Base-by-base conservation (phyloP, 2,888 invertebrate genomes). In the Nemoura dubitans region DNA sequence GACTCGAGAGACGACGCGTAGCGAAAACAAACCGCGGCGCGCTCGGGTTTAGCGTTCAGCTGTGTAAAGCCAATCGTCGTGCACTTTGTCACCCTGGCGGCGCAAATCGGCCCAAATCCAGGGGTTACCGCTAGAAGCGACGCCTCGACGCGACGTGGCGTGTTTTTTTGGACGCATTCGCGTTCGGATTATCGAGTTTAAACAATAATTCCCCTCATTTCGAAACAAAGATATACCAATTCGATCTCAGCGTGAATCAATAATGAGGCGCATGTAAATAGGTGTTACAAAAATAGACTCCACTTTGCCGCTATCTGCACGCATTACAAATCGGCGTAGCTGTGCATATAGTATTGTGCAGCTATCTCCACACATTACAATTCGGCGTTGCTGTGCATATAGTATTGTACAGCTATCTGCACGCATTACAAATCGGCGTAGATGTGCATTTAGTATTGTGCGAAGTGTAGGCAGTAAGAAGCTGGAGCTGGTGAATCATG, bases 151-250 rank as follows among this genome's bases (percentile, higher is more conserved):
- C 59, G 14, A 10, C 21, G 59, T 59, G 16, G 59, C 21, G 10
- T 59, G 21, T 36, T 36, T 36, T 36, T 36, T 36, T 10, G 36
- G 10, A 10, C 36, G 21, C 59, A 21, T 10, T 59, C 59, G 16
- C 3, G 59, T 36, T 36, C 59, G 59, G 59, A 3, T 59, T 59
- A 21, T 59, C 59, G 21, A 59, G 59, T 59, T 21, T 7, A 21
- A 59, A 59, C 59, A 59, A 59, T 59, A 7, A 59, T 2, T 59
- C 2, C 59, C 59, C 59, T 59, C 16, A 21, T 21, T 59, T 59
- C 59, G 59, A 59, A 59, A 59, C 59, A 59, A 59, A 59, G 14
- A 59, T 59, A 59, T 59, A 59, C 59, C 59, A n/a, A n/a, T 59
- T 7, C 59, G 21, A 59, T 59, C 59, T 10, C 16, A 21, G 2